Percentiles rank a stretch among this genome's conserved stretches.
Evolutionary conservation across 2,888 invertebrate genomes (phyloP).

Genomic region (Thera britannica): DNA sequence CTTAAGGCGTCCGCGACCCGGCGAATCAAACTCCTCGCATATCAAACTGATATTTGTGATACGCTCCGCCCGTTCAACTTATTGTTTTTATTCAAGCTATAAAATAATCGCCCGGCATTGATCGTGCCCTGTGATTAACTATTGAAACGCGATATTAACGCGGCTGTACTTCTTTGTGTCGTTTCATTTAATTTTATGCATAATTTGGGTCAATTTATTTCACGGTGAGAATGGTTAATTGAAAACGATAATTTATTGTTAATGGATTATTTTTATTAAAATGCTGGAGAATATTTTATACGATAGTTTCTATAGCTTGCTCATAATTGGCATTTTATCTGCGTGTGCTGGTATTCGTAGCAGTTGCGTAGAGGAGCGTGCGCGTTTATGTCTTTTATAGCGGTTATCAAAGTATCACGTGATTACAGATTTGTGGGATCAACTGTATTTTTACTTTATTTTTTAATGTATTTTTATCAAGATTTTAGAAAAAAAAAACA

Average conservation of each 20-base stretch:
- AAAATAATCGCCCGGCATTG: constrained; percentile 72
- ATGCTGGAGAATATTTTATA: constrained; percentile 11
- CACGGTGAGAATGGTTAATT: constrained; percentile 24
- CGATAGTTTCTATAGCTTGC: constrained; percentile 6
- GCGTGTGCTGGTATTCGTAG: constrained; percentile 4
- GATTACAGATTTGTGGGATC: background rate
- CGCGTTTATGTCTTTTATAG: constrained; percentile 61
- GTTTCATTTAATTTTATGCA: constrained; percentile 44
- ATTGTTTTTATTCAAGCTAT: constrained; percentile 82
- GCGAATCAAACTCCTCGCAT: constrained; percentile 80
- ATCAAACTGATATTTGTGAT: constrained; percentile 81
- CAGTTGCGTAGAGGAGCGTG: constrained; percentile 35
- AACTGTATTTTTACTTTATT: background rate
- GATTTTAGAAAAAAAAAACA: too few relatives aligned
- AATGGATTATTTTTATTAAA: constrained; percentile 21
- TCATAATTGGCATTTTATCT: background rate
- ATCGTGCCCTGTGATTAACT: constrained; percentile 61
- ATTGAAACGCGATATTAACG: constrained; percentile 56
- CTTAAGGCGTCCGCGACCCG: constrained; percentile 76
- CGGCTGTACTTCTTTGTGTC: constrained; percentile 47
- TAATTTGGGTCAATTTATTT: constrained; percentile 34
- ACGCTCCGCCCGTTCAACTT: constrained; percentile 76
- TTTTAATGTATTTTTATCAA: too few relatives aligned
- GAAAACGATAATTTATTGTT: constrained; percentile 23
- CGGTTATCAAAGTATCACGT: constrained; percentile 4